A percentile compares a stretch with the other conserved stretches of the same genome.
These are phyloP conservation scores for Pantala flavescens DNA, from an alignment of 1,140 invertebrate genomes.

Conservation along the genomic window DNA sequence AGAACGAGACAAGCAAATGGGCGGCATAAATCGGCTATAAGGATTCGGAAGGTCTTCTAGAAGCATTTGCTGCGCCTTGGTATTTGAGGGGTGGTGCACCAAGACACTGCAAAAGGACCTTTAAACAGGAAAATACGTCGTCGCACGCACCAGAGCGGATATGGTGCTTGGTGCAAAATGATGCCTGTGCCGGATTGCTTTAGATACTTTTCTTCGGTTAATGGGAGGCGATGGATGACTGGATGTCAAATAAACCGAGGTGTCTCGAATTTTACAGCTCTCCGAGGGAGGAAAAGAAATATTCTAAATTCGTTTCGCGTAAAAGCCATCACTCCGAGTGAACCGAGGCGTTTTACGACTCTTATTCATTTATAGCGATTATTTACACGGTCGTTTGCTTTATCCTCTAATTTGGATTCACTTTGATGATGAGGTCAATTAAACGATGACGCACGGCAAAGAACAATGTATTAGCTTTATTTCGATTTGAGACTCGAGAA, in stretches of 20 bases:
- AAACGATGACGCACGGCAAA: not conserved
- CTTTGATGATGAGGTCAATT: not conserved
- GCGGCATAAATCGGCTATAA: constrained; percentile 4
- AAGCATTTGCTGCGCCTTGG: not conserved
- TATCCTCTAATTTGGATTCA: not conserved
- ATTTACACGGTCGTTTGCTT: constrained; percentile 9
- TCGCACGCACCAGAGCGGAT: too few species aligned
- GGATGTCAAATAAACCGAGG: too few species aligned
- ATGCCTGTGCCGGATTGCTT: too few species aligned
- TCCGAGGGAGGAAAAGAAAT: too few species aligned
- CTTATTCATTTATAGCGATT: constrained; percentile 2
- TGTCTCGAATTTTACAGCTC: too few species aligned
- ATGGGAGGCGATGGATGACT: too few species aligned
- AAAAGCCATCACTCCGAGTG: not conserved
- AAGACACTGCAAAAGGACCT: too few species aligned
- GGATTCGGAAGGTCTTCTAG: not conserved
- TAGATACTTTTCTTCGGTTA: too few species aligned
- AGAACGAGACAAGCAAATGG: not conserved
- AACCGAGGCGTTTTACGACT: not conserved
- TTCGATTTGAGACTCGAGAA: not conserved
- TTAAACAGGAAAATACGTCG: too few species aligned
- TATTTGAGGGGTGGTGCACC: not conserved
- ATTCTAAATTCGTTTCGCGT: too few species aligned
- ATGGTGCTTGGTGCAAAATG: too few species aligned
- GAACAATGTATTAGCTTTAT: not conserved